Evolutionary conservation across 2,888 invertebrate species (phyloP), one percentile per base, ranked within the genome.

Genomic region (Synanthedon andrenaeformis): DNA sequence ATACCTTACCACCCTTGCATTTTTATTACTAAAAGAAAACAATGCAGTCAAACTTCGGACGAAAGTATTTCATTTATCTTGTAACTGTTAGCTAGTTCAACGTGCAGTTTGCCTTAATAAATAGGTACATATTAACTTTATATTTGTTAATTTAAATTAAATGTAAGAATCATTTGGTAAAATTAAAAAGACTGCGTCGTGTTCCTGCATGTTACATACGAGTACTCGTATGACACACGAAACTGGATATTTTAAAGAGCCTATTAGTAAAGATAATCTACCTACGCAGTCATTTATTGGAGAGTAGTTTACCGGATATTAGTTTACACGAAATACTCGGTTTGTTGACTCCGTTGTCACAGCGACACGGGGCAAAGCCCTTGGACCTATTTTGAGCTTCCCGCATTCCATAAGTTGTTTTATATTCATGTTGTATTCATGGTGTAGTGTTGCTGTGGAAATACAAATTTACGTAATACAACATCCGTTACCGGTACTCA

Each of bases 281-380:
- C 52, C 53, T 52, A 56, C 60, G 51, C 35, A 35, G 52, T 56
- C 59, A 58, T 65, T 23, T 62, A 67, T 61, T 63, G 35, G 35
- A 59, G 55, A 63, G 59, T 60, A 60, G 62, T 51, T 62, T 35
- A 35, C 35, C 35, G 58, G 58, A 59, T 70, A 70, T 69, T 70
- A 69, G 51, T 45, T 42, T 53, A 58, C 62, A 53, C 64, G 58
- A 64, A 64, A 62, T 67, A 64, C 63, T 64, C 65, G 62, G 60
- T 35, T 59, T 62, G 56, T 42, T 28, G 42, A 35, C 35, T 35
- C 35, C 35, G 35, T 35, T 35, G 35, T 35, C 41, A 45, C 35
- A 72, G 70, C 66, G 67, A 45, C 28, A 72, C 67, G 67, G 67
- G 60, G 59, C 68, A 66, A 65, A 72, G 73, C 67, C 71, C 73